These are phyloP conservation scores for Tenualosa thibaudeaui DNA, from an alignment of 2,797 vertebrate species.

Conservation along the genomic window DNA sequence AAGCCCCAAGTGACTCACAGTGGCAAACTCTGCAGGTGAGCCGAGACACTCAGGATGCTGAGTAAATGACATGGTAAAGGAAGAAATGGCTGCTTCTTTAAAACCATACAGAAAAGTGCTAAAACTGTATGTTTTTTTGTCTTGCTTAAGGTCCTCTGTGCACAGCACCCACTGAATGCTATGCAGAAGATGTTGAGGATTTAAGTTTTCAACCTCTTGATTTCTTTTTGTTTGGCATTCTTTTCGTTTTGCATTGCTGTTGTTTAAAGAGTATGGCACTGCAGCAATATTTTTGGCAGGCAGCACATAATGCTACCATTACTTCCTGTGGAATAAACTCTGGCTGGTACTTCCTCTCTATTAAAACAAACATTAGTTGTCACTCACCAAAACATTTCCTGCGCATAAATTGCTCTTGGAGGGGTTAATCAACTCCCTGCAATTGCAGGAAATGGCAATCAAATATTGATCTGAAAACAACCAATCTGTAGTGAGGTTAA, in stretches of 20 bases:
- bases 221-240: too few species aligned
- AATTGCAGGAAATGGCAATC: constrained; percentile 24
- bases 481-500: not conserved
- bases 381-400: not conserved
- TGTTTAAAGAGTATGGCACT: not conserved
- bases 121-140: not conserved
- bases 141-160: not conserved
- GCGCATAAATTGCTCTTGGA: not conserved
- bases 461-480: not conserved
- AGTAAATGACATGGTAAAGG: not conserved
- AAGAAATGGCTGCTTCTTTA: not conserved
- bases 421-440: constrained; percentile 9
- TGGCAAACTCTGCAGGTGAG: constrained; percentile 22
- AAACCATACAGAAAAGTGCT: not conserved
- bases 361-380: not conserved
- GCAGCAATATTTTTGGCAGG: not conserved
- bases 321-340: not conserved
- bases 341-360: constrained; percentile 1
- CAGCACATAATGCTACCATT: not conserved
- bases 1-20: constrained; percentile 18
- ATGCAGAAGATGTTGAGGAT: not conserved
- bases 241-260: not conserved
- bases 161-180: not conserved
- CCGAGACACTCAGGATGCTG: constrained; percentile 19
- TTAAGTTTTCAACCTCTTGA: not conserved